These are phyloP conservation scores for Knipowitschia caucasica DNA, from an alignment of 2,797 vertebrate species.

Conservation along the genomic window DNA sequence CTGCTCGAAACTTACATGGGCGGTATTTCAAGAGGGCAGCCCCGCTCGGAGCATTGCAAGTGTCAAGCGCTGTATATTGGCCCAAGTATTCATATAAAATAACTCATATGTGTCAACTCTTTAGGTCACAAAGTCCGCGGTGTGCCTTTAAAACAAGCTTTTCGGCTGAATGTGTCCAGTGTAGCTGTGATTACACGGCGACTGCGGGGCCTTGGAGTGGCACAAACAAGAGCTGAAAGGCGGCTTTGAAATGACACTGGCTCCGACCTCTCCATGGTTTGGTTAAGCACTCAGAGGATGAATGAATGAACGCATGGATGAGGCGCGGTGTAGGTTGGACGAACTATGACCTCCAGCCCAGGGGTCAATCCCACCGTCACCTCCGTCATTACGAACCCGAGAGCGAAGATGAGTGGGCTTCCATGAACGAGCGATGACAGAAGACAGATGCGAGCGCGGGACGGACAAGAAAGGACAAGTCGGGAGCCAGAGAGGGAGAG, in stretches of 20 bases:
- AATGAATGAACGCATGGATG: constrained; percentile 24
- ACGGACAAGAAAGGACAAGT: constrained; percentile 68
- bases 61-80: too few species aligned
- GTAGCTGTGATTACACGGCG: background rate
- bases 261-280: constrained; percentile 4
- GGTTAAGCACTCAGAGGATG: constrained; percentile 14
- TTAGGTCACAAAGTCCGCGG: too few species aligned
- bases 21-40: too few species aligned
- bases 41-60: too few species aligned
- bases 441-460: constrained; percentile 52
- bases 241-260: constrained; percentile 18
- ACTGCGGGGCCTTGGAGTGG: background rate
- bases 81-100: too few species aligned
- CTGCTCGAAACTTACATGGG: too few species aligned
- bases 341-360: constrained; percentile 48
- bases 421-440: constrained; percentile 53
- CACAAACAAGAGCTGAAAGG: constrained; percentile 19
- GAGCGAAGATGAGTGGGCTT: constrained; percentile 42
- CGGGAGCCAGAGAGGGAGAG: constrained; percentile 31
- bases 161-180: background rate
- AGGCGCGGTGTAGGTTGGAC: constrained; percentile 33
- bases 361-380: constrained; percentile 48
- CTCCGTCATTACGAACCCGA: constrained; percentile 45
- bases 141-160: too few species aligned
- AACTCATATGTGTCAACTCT: too few species aligned